Conservation (phyloP, 2,113 vertebrate species). For the Turnix velox region DNA sequence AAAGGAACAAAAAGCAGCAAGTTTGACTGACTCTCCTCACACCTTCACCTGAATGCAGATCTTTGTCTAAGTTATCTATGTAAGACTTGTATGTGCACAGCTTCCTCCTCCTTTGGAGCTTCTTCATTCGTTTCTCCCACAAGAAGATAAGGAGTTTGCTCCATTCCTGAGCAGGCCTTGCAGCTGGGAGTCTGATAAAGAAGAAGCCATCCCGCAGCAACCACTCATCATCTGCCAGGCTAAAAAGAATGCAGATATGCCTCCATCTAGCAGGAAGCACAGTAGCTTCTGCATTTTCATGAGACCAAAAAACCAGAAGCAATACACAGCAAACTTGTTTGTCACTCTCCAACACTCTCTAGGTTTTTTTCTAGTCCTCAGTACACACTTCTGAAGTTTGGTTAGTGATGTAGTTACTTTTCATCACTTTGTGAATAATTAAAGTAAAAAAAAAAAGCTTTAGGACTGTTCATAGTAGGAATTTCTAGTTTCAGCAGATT, state of each 20-base stretch:
- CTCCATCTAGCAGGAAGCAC: not conserved
- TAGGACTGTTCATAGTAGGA: not conserved
- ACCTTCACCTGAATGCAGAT: not conserved
- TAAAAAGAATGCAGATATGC: not conserved
- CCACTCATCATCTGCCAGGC: not conserved
- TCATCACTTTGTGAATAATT: not conserved
- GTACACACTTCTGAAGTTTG: not conserved
- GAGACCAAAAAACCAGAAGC: not conserved
- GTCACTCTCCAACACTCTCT: not conserved
- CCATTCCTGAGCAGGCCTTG: not conserved
- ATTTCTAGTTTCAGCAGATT: not conserved
- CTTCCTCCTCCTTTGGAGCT: not conserved
- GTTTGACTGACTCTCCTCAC: not conserved
- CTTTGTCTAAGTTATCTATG: not conserved
- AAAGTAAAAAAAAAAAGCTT: not conserved
- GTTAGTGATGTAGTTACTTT: not conserved
- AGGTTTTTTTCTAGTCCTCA: not conserved
- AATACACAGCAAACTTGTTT: not conserved
- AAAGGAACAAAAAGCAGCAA: not conserved
- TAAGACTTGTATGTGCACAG: not conserved
- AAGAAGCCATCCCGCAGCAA: not conserved
- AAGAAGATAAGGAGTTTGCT: not conserved
- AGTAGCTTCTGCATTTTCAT: not conserved
- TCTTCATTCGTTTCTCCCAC: not conserved
- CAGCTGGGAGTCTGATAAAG: not conserved